These are phyloP conservation scores for Bagarius yarrelli DNA, from an alignment of 2,113 vertebrate species.

Conservation along the genomic window DNA sequence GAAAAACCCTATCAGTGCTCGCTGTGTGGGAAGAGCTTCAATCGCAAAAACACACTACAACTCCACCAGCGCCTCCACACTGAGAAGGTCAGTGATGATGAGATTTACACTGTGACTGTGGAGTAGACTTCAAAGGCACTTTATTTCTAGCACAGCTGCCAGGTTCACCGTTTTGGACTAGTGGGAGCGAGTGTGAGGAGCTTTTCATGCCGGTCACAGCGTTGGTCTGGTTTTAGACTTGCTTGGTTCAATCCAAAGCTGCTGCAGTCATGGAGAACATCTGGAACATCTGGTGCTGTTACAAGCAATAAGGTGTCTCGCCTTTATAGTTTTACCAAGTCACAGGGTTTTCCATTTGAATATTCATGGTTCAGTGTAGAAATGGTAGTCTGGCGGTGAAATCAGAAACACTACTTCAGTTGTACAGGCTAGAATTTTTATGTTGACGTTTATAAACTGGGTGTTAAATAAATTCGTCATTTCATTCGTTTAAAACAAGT, in stretches of 20 bases:
- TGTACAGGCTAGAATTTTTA: not conserved
- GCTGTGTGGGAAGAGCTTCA: slow-evolving; percentile 7
- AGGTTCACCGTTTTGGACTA: not conserved
- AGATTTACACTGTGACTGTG: not conserved
- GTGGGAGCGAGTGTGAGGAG: no score
- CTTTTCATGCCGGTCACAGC: no score
- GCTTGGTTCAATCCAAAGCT: no score
- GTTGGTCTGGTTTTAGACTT: no score
- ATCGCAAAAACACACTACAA: not conserved
- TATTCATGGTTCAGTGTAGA: not conserved
- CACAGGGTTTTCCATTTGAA: not conserved
- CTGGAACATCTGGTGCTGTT: no score
- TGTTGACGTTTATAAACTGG: no score
- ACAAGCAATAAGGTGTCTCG: no score
- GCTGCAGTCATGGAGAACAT: no score
- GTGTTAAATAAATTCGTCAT: not conserved
- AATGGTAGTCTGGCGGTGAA: not conserved
- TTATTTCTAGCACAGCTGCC: not conserved
- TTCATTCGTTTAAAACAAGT: not conserved
- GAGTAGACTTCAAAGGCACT: not conserved
- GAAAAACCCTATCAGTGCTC: slow-evolving; percentile 13
- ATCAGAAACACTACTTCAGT: not conserved
- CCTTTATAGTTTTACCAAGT: not conserved
- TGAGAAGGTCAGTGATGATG: not conserved
- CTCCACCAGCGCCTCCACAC: slow-evolving; percentile 9